phyloP scores from a whole-genome alignment of 1,140 invertebrate genomes.

The Ladona fulva region DNA sequence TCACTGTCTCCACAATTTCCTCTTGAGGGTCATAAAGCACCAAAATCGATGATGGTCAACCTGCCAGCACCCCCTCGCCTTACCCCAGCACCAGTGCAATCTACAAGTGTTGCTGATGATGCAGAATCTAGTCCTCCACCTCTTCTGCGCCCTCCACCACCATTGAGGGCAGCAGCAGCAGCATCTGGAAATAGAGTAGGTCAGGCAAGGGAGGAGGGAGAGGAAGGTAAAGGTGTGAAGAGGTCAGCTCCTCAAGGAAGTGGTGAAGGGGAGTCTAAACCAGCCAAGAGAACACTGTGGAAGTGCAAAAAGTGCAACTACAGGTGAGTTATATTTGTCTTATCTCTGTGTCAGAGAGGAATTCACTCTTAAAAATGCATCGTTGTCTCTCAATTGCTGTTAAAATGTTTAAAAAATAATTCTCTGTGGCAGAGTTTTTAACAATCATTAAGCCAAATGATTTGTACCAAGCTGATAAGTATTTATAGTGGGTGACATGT shows the following conservation, averaged over 20 bases:
- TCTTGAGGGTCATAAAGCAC: not conserved
- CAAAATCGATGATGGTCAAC: not conserved
- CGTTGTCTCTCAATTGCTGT: too few relatives aligned
- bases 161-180: conserved; percentile 26
- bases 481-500: too few relatives aligned
- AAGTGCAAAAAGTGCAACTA: conserved; percentile 80
- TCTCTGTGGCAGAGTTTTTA: too few relatives aligned
- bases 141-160: conserved; percentile 30
- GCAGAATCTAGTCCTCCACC: conserved; percentile 12
- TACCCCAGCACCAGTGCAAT: conserved; percentile 19
- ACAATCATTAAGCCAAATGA: too few relatives aligned
- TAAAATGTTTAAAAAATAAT: too few relatives aligned
- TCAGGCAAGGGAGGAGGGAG: not conserved
- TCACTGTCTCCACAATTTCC: not conserved
- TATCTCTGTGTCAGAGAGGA: too few relatives aligned
- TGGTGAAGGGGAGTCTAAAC: not conserved
- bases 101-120: not conserved
- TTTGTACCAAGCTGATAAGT: too few relatives aligned
- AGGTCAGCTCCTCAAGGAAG: not conserved
- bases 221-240: not conserved
- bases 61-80: conserved; percentile 21
- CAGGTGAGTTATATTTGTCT: conserved; percentile 46
- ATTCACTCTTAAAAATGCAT: too few relatives aligned
- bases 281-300: conserved; percentile 51
- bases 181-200: not conserved